Evolutionary conservation across 2,888 invertebrate species (phyloP).

Genomic region (Diaphora mendica): DNA sequence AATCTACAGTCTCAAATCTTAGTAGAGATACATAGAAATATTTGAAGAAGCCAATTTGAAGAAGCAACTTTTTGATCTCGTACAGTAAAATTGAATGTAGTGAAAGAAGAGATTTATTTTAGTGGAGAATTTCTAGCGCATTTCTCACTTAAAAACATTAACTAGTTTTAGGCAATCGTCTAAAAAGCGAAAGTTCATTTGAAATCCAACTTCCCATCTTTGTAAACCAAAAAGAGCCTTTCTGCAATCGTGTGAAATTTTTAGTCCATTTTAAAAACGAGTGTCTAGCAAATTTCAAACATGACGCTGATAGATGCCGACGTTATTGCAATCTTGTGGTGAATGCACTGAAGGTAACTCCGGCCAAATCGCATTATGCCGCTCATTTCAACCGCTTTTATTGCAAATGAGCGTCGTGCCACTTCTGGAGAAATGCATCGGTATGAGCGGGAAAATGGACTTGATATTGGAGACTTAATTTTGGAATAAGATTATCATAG

Average conservation of each 20-base stretch:
- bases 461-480: conserved; percentile 58
- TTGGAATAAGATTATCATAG: conserved; percentile 54
- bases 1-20: no score
- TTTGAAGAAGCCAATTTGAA: no score
- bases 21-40: no score
- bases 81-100: no score
- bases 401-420: conserved; percentile 72
- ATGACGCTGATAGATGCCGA: conserved; percentile 47
- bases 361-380: conserved; percentile 68
- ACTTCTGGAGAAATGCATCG: conserved; percentile 50
- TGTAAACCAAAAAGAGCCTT: conserved; percentile 31
- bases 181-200: conserved; percentile 17
- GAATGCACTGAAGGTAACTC: conserved; percentile 56
- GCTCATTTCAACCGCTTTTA: conserved; percentile 68
- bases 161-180: no score
- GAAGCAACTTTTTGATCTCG: no score
- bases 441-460: conserved; percentile 47
- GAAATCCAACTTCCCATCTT: neutral
- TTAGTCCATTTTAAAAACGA: conserved; percentile 46
- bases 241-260: conserved; percentile 47
- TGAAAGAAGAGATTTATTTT: no score
- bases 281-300: conserved; percentile 54
- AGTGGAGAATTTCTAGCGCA: no score
- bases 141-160: no score
- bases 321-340: conserved; percentile 60